These are phyloP conservation scores for Karalla daura DNA, from an alignment of 2,797 vertebrate species.

Conservation along the genomic window DNA sequence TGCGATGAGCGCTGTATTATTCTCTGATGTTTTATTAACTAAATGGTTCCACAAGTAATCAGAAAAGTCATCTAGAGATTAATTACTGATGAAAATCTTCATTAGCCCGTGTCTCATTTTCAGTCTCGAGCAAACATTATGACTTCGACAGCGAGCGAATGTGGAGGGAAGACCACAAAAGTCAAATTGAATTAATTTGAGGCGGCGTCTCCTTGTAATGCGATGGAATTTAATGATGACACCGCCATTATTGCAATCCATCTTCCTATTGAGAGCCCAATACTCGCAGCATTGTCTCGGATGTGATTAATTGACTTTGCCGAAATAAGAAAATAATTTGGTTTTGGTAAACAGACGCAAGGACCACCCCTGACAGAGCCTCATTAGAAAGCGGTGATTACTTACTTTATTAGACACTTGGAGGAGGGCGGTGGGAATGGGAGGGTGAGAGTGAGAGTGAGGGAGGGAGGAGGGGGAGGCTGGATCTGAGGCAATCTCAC, in stretches of 20 bases:
- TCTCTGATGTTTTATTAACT: background rate
- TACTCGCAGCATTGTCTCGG: slow-evolving; percentile 49
- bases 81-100: slow-evolving; percentile 1
- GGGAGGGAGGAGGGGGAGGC: background rate
- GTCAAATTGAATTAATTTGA: slow-evolving; percentile 51
- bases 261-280: slow-evolving; percentile 42
- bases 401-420: slow-evolving; percentile 57
- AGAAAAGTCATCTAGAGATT: background rate
- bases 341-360: slow-evolving; percentile 62
- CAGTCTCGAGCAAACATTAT: slow-evolving; percentile 1
- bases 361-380: slow-evolving; percentile 55
- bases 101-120: background rate
- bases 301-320: slow-evolving; percentile 64
- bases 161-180: slow-evolving; percentile 10
- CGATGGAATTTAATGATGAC: slow-evolving; percentile 52
- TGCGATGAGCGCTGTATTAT: background rate
- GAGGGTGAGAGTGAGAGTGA: slow-evolving; percentile 3
- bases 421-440: background rate
- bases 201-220: slow-evolving; percentile 43
- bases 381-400: slow-evolving; percentile 68
- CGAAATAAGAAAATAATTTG: slow-evolving; percentile 68
- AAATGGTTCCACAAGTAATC: background rate
- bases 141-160: background rate
- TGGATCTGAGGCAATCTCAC: slow-evolving; percentile 23
- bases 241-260: slow-evolving; percentile 25